phyloP scores from a whole-genome alignment of 2,113 vertebrate genomes.

The Tetrax tetrax region DNA sequence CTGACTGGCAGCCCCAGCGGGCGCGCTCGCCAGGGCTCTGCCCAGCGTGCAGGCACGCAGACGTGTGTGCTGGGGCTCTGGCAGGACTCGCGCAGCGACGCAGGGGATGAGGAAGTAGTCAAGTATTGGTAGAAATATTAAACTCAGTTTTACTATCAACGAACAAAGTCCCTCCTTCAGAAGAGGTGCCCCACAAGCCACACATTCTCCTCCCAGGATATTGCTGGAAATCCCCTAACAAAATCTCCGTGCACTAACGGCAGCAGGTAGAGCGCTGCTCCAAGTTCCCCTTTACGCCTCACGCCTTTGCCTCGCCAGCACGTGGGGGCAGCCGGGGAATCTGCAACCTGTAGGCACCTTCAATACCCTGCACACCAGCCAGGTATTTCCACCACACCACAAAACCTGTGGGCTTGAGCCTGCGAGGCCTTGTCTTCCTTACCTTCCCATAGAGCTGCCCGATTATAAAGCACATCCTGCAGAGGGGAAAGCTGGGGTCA shows the following conservation, averaged over 20 bases:
- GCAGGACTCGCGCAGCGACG: neutral
- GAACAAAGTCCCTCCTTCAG: neutral
- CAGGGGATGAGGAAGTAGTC: rapidly evolving
- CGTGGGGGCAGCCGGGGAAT: neutral
- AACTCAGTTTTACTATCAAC: neutral
- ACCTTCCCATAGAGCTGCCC: neutral
- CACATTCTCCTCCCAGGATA: neutral
- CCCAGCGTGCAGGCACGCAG: neutral
- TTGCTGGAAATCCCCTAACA: neutral
- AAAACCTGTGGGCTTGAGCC: neutral
- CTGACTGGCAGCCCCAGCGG: neutral
- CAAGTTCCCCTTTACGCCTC: neutral
- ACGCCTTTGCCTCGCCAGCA: neutral
- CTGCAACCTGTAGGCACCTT: no score
- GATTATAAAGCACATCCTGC: neutral
- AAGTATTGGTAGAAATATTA: neutral
- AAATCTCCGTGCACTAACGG: no score
- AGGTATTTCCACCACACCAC: rapidly evolving
- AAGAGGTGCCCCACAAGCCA: no score
- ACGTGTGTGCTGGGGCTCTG: rapidly evolving
- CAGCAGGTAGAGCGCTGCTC: neutral
- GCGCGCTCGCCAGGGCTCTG: neutral
- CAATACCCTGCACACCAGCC: neutral
- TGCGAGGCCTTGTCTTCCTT: neutral
- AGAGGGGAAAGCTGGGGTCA: no score